Evolutionary conservation across 2,888 invertebrate species (phyloP).

Genomic region (Scaptomyza flava): DNA sequence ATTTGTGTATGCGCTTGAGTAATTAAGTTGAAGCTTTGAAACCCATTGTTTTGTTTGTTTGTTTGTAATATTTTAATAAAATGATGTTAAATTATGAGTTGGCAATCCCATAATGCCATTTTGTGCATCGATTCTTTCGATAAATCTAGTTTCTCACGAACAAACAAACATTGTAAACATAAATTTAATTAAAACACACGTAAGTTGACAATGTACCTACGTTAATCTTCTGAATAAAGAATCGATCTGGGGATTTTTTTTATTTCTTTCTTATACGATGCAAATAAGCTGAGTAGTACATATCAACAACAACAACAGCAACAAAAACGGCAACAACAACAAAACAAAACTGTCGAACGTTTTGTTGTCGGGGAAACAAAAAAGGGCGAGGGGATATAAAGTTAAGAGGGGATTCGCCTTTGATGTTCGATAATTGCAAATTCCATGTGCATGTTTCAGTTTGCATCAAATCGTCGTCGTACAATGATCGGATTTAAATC

Average conservation of each 20-base stretch:
- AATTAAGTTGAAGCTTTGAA: too few relatives aligned
- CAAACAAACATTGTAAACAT: too few relatives aligned
- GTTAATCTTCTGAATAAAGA: not conserved
- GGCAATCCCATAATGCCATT: too few relatives aligned
- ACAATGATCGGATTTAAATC: slow-evolving; percentile 83
- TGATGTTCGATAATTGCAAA: slow-evolving; percentile 84
- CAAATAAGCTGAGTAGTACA: not conserved
- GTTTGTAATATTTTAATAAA: too few relatives aligned
- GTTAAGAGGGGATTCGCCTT: slow-evolving; percentile 54
- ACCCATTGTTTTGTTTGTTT: too few relatives aligned
- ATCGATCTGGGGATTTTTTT: not conserved
- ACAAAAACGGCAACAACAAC: slow-evolving; percentile 5
- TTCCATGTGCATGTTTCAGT: slow-evolving; percentile 82
- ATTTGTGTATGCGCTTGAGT: too few relatives aligned
- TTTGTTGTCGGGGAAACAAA: slow-evolving; percentile 3
- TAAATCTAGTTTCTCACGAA: too few relatives aligned
- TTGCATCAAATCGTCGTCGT: slow-evolving; percentile 75
- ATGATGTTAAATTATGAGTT: too few relatives aligned
- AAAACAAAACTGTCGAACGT: slow-evolving; percentile 41
- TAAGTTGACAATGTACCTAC: not conserved
- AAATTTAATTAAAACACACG: not conserved
- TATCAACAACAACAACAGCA: not conserved
- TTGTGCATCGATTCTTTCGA: too few relatives aligned
- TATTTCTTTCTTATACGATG: not conserved
- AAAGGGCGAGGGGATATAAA: too few relatives aligned